Percentiles rank a stretch among this genome's conserved stretches.
Evolutionary conservation across 2,797 vertebrate species (phyloP).

Genomic region (Acropternis orthonyx): DNA sequence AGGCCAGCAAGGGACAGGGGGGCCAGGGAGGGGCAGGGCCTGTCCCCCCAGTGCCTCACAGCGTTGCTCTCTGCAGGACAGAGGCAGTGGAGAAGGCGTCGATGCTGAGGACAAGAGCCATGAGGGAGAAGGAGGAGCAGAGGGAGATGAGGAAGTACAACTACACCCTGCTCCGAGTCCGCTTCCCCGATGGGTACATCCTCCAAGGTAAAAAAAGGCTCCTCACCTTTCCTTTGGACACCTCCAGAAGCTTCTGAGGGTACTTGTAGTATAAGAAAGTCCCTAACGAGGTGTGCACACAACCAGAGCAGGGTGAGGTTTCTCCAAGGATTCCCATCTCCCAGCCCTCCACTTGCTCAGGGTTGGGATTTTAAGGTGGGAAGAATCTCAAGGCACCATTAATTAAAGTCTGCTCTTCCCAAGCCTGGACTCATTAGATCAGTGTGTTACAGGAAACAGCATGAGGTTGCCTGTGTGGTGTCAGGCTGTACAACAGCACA

Average conservation of each 20-base stretch:
- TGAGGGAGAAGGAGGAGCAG: conserved; percentile 92
- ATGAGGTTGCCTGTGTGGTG: background rate
- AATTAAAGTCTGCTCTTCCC: conserved; percentile 20
- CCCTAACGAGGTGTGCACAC: accelerated
- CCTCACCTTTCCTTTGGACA: accelerated
- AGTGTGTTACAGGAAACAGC: background rate
- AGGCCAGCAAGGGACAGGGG: too few relatives aligned
- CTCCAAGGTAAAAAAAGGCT: conserved; percentile 80
- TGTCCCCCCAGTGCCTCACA: accelerated
- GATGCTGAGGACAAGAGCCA: conserved; percentile 90
- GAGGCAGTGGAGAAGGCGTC: conserved; percentile 87
- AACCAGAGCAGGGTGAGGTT: accelerated
- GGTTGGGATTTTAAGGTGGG: background rate
- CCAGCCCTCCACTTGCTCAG: background rate
- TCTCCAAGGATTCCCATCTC: background rate
- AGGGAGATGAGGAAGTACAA: conserved; percentile 89
- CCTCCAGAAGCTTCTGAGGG: background rate
- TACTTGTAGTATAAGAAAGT: accelerated
- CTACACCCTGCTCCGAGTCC: conserved; percentile 88
- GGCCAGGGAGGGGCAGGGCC: too few relatives aligned
- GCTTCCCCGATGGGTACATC: conserved; percentile 88
- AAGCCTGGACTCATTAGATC: background rate
- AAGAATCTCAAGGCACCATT: background rate
- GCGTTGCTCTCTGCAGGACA: conserved; percentile 69
- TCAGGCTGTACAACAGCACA: background rate